Evolutionary conservation across 2,113 vertebrate species (phyloP), one percentile per base, ranked within the genome.

Genomic region (Gallinago paraguaiae): DNA sequence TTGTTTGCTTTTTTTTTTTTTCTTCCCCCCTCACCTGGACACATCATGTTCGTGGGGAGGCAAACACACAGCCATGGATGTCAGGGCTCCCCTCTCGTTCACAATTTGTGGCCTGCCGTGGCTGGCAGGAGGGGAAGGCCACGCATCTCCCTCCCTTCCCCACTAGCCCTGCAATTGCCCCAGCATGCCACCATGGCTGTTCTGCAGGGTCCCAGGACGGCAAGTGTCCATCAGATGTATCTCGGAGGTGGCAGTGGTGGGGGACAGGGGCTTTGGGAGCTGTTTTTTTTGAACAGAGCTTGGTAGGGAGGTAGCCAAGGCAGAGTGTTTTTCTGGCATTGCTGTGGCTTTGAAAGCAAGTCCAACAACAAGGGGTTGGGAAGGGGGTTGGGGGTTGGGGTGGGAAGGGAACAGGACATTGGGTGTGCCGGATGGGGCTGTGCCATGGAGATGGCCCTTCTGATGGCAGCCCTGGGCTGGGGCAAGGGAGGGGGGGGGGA

Each of bases 401-500:
- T 5, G 28, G 53, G 30, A 25, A 18, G 37, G 37, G 37, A 39
- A 39, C 37, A 10, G 48, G 48, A 23, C 0, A 0, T 37, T 5
- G 27, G 24, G 10, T 30, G 39, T 6, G 5, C 48, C 8, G 3
- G 80, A 24, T 3, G 56, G 70, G 81, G 74, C 87, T 11, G 4
- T 60, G 46, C 33, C 57, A 22, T 10, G 35, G 39, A 8, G 28
- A 67, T 31, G 7, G 86, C 69, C 60, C 56, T 92, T 67, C 82
- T 59, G 82, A 46, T 56, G 90, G 93, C 79, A 75, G 50, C 12
- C 0, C 43, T 22, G 48, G 56, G 63, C 43, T 19, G 63, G 18
- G 41, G 27, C 15, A 6, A 17, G 51, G 27, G 15, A 16, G 24
- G 13, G 39, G 41, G 15, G 27, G 53, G 61, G 11, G 43, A 63